A percentile compares a stretch with the other conserved stretches of the same genome.
Conservation (phyloP, 2,888 invertebrate genomes). For the Lasiommata megera region DNA sequence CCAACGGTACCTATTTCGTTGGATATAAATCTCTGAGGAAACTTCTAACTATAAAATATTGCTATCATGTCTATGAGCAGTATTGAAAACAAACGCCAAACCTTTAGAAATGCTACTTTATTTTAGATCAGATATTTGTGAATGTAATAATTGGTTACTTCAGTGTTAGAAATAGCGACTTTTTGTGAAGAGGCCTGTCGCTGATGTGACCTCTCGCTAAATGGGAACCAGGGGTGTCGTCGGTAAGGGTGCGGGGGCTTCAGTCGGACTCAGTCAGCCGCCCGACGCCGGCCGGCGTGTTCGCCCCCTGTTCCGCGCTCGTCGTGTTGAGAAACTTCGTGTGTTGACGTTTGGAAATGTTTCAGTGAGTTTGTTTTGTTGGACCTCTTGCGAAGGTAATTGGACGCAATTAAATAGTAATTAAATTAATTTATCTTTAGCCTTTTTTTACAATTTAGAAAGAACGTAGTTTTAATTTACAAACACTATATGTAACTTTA, state of each 20-base stretch:
- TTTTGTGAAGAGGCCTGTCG: not conserved
- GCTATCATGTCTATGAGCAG: no score
- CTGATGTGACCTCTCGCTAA: not conserved
- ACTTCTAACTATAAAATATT: no score
- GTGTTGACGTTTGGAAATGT: conserved; percentile 26
- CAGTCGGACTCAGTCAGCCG: conserved; percentile 55
- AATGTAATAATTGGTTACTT: no score
- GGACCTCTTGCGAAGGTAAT: conserved; percentile 16
- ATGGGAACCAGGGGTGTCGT: conserved; percentile 23
- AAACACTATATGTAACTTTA: not conserved
- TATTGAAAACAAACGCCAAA: no score
- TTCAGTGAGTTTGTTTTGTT: conserved; percentile 24
- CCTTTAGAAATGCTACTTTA: no score
- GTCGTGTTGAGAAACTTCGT: conserved; percentile 29
- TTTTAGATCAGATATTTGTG: no score
- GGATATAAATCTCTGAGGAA: no score
- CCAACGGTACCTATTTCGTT: no score
- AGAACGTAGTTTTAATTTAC: not conserved
- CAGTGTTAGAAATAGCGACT: not conserved
- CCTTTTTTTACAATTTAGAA: not conserved
- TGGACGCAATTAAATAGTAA: not conserved
- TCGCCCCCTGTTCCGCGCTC: conserved; percentile 22
- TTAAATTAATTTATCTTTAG: not conserved
- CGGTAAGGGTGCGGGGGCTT: conserved; percentile 40
- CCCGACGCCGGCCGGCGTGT: conserved; percentile 47